Evolutionary conservation across 2,888 invertebrate genomes (phyloP), one percentile per base, ranked within the genome.

Genomic region (Drosophila acutilabella): DNA sequence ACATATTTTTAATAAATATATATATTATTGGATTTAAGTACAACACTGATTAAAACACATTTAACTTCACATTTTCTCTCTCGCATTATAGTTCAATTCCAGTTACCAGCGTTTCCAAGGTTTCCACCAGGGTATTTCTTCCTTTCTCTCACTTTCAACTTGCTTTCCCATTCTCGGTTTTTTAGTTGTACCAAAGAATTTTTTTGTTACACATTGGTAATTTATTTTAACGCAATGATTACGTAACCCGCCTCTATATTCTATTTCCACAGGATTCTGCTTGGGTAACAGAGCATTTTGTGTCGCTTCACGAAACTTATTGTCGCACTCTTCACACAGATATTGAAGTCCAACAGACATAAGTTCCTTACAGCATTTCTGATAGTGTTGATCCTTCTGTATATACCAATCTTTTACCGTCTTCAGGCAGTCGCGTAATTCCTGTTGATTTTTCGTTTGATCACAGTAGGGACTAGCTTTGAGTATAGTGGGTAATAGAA

Each of bases 351-450:
- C 56, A 10, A 11, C 30, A 1, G 4, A 0, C 3, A 30, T 36
- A 0, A 51, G 7, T 13, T n/a, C 16, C 23, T 44, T 10, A n/a
- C 54, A 54, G 40, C 54, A 62, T 18, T 52, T n/a, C 30, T 4
- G 2, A 30, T 5, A 53, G 18, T 42, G 16, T 42, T 18, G 8
- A n/a, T 53, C 42, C 41, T 53, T 53, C 13, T 18, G 4, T 2
- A 5, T 5, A 30, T 5, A 42, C 41, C 42, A 53, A 0, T 13
- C 1, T 1, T 30, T 8, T 1, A 42, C 10, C 2, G 30, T 18
- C 4, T 5, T 8, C 5, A 2, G 26, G 13, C 52, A 53, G 4
- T 13, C 41, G 0, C 13, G 1, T 30, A 30, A 30, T 8, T 30
- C 30, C 2, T 8, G 8, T 30, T 30, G 30, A 30, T 30, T 30